phyloP scores from a whole-genome alignment of 2,797 vertebrate genomes.

The Apogon talboti region DNA sequence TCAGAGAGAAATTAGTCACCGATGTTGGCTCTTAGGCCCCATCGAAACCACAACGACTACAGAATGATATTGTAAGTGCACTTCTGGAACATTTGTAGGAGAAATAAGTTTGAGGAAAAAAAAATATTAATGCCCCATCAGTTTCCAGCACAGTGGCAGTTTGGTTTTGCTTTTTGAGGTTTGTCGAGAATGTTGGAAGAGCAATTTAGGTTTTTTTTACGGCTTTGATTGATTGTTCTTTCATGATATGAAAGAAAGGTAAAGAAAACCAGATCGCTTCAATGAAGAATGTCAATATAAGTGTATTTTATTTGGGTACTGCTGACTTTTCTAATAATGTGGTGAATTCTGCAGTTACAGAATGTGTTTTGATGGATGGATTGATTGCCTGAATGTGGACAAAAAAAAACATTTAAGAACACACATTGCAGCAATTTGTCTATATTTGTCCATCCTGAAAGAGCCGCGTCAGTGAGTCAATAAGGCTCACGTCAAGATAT shows the following conservation, averaged over 20 bases:
- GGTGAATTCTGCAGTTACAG: neutral
- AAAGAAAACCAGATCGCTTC: constrained; percentile 21
- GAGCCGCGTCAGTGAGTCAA: rapidly evolving
- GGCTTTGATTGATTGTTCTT: constrained; percentile 39
- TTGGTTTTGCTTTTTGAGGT: constrained; percentile 37
- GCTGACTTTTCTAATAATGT: neutral
- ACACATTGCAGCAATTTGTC: neutral
- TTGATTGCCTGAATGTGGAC: neutral
- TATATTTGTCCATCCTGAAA: neutral
- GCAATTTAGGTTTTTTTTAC: constrained; percentile 41
- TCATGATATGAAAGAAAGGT: constrained; percentile 17
- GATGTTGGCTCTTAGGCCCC: constrained; percentile 40
- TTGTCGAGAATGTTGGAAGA: constrained; percentile 36
- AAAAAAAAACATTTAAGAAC: neutral
- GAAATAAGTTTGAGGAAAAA: constrained; percentile 40
- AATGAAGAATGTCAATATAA: constrained; percentile 27
- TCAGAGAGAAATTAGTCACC: constrained; percentile 66
- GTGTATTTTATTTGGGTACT: neutral
- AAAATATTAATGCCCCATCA: constrained; percentile 39
- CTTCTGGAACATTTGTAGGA: constrained; percentile 53
- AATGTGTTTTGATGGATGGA: constrained; percentile 5
- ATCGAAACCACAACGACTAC: constrained; percentile 57
- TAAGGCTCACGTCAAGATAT: constrained; percentile 1
- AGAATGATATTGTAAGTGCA: constrained; percentile 52
- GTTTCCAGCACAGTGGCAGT: constrained; percentile 39